These are phyloP conservation scores for Corythoichthys haematopterus DNA, from an alignment of 2,113 vertebrate species.

Conservation along the genomic window DNA sequence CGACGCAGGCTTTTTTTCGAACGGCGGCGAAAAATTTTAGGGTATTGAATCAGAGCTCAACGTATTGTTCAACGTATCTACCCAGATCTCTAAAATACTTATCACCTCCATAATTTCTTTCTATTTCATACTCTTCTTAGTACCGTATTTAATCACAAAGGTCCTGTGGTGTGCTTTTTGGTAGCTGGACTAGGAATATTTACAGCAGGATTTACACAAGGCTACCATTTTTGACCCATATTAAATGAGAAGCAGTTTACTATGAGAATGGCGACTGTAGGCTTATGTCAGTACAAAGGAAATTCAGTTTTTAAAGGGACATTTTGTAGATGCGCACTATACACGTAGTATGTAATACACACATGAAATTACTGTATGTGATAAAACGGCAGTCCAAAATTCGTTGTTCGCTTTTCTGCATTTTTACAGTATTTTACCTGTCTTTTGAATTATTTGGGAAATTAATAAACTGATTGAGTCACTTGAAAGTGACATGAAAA, in stretches of 20 bases:
- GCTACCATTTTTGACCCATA: neutral
- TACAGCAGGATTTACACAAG: neutral
- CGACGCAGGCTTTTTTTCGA: no score
- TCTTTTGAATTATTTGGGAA: constrained; percentile 26
- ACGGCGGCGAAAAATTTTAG: constrained; percentile 21
- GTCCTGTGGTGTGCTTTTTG: neutral
- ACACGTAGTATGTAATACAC: no score
- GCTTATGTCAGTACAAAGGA: no score
- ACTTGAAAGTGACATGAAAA: constrained; percentile 25
- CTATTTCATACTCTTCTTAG: neutral
- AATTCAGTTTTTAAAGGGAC: no score
- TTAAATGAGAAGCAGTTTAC: neutral
- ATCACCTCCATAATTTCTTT: constrained; percentile 21
- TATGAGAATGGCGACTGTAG: neutral
- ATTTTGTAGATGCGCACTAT: no score
- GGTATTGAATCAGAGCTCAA: neutral
- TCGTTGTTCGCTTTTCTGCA: constrained; percentile 42
- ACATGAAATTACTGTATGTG: neutral
- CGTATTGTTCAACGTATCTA: constrained; percentile 4
- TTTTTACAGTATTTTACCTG: constrained; percentile 35
- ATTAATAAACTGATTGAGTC: constrained; percentile 36
- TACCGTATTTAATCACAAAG: neutral
- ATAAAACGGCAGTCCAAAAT: constrained; percentile 41
- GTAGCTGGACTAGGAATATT: neutral
- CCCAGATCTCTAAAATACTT: constrained; percentile 12